Conservation (phyloP, 2,888 invertebrate species). For the Thumatha senex region DNA sequence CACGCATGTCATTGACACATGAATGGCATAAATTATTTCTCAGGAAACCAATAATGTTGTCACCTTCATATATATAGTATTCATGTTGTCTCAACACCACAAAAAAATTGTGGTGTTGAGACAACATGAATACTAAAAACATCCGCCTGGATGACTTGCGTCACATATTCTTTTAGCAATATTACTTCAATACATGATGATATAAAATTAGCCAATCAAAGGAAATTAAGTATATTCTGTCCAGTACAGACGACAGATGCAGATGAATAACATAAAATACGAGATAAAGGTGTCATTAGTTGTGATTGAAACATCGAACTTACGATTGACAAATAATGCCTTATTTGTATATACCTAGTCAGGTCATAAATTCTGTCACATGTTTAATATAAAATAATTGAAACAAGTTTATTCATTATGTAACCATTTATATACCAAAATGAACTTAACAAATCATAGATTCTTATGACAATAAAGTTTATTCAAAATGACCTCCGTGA, state of each 20-base stretch:
- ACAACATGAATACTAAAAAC: constrained; percentile 34
- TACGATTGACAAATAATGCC: too few species aligned
- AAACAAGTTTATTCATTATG: too few species aligned
- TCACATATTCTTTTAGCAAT: background rate
- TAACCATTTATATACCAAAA: too few species aligned
- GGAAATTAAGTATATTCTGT: background rate
- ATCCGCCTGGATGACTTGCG: constrained; percentile 16
- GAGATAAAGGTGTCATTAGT: too few species aligned
- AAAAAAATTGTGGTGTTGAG: constrained; percentile 4
- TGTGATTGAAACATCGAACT: too few species aligned
- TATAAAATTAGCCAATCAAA: background rate
- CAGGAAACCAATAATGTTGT: constrained; percentile 20
- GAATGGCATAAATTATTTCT: background rate
- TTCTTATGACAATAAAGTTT: too few species aligned
- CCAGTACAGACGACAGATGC: background rate
- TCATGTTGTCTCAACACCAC: constrained; percentile 17
- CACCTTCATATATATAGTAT: constrained; percentile 22
- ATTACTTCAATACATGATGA: background rate
- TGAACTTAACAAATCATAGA: too few species aligned
- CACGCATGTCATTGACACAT: too few species aligned
- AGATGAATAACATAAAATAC: background rate
- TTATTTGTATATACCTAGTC: too few species aligned
- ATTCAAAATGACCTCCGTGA: too few species aligned
- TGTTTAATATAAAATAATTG: too few species aligned
- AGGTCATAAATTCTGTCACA: too few species aligned